These are phyloP conservation scores for Sarcophaga carnaria DNA, from an alignment of 2,888 invertebrate genomes.

Conservation along the genomic window DNA sequence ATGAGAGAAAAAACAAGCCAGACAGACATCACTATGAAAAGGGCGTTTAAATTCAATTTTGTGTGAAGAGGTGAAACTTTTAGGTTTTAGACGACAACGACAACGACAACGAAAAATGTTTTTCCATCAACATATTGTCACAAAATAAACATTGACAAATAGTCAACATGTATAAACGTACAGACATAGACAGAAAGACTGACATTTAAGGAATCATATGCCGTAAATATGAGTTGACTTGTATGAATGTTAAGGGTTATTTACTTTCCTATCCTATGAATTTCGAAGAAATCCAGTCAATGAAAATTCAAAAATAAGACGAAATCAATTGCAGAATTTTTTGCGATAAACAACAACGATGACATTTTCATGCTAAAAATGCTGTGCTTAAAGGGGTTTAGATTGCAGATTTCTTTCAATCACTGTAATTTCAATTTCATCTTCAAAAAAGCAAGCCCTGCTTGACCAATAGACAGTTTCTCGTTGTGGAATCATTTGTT, in stretches of 20 bases:
- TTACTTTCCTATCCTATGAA: neutral
- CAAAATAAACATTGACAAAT: neutral
- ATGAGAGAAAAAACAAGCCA: neutral
- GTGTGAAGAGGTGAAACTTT: slow-evolving; percentile 25
- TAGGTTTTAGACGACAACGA: slow-evolving; percentile 16
- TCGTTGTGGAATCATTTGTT: too few relatives aligned
- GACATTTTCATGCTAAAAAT: neutral
- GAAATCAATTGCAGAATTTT: slow-evolving; percentile 33
- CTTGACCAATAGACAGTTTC: too few relatives aligned
- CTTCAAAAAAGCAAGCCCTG: too few relatives aligned
- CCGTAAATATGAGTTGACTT: neutral
- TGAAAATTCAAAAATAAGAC: slow-evolving; percentile 56
- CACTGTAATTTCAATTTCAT: too few relatives aligned
- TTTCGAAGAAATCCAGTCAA: slow-evolving; percentile 32
- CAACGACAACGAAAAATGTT: slow-evolving; percentile 6
- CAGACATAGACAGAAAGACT: neutral
- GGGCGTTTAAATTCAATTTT: slow-evolving; percentile 49
- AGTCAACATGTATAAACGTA: neutral
- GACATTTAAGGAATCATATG: neutral
- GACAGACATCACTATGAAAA: slow-evolving; percentile 29
- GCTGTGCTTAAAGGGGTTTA: neutral
- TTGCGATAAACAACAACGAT: slow-evolving; percentile 4
- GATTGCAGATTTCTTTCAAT: too few relatives aligned
- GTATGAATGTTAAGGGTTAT: neutral
- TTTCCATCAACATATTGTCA: slow-evolving; percentile 24